These are phyloP conservation scores for Caenorhabditis inopinata DNA, from an alignment of 1,140 invertebrate genomes.

Conservation along the genomic window DNA sequence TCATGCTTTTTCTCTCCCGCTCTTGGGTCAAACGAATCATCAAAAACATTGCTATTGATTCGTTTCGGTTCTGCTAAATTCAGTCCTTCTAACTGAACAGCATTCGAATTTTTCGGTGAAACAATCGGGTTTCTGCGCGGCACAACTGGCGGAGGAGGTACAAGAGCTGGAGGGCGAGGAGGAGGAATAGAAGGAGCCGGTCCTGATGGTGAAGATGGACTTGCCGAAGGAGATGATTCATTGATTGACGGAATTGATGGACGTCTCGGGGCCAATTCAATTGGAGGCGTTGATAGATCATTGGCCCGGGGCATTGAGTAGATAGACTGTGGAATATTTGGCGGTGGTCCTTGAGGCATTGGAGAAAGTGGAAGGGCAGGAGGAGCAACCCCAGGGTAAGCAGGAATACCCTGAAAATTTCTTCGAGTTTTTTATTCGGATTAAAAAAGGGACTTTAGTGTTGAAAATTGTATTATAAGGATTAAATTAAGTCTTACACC, in stretches of 20 bases:
- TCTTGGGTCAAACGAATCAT: constrained; percentile 61
- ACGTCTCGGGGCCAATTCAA: background rate
- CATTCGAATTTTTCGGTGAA: constrained; percentile 6
- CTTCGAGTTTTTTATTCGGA: too few relatives aligned
- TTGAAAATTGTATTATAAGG: background rate
- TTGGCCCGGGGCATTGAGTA: background rate
- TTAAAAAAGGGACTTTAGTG: too few relatives aligned
- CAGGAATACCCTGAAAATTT: background rate
- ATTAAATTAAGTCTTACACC: too few relatives aligned
- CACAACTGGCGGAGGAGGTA: constrained; percentile 38
- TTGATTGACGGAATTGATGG: constrained; percentile 22
- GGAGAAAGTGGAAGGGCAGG: constrained; percentile 53
- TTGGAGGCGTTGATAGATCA: background rate
- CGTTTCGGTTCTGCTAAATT: background rate
- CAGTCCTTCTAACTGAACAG: constrained; percentile 8
- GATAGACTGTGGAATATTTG: constrained; percentile 5
- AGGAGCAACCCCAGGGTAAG: background rate
- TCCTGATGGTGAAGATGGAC: constrained; percentile 32
- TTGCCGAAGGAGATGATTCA: constrained; percentile 27
- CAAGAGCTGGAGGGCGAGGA: constrained; percentile 36
- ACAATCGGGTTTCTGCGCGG: constrained; percentile 21
- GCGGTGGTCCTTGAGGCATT: constrained; percentile 53
- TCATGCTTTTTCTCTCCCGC: constrained; percentile 42
- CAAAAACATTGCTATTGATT: constrained; percentile 48
- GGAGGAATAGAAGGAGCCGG: constrained; percentile 39